A percentile compares a stretch with the other conserved stretches of the same genome.
These are phyloP conservation scores for Dynastes tityus DNA, from an alignment of 2,888 invertebrate genomes.

Conservation along the genomic window DNA sequence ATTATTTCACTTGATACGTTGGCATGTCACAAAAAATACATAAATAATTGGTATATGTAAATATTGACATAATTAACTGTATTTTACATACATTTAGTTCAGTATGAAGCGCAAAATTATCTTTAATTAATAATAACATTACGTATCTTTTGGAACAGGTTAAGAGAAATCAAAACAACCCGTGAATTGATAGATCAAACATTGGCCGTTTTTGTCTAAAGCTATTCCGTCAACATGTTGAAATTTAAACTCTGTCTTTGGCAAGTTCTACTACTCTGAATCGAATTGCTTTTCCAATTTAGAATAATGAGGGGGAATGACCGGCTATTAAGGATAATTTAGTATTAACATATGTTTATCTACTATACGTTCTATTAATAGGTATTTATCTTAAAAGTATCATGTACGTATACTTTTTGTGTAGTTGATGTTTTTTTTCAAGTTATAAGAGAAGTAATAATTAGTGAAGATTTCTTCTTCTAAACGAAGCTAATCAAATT, in stretches of 20 bases:
- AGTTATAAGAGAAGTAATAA: too few relatives aligned
- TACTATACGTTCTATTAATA: constrained; percentile 1
- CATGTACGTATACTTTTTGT: neutral
- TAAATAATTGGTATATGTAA: neutral
- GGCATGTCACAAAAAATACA: too few relatives aligned
- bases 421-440: too few relatives aligned
- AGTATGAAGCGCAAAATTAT: too few relatives aligned
- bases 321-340: constrained; percentile 12
- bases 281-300: neutral
- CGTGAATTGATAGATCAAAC: too few relatives aligned
- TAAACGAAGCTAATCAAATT: too few relatives aligned
- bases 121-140: too few relatives aligned
- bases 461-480: too few relatives aligned
- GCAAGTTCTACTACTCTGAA: neutral
- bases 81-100: neutral
- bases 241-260: too few relatives aligned
- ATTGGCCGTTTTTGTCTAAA: neutral
- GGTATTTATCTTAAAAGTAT: neutral
- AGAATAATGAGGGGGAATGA: constrained; percentile 19
- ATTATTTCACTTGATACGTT: too few relatives aligned
- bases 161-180: too few relatives aligned
- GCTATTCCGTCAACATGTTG: neutral
- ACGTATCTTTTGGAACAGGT: too few relatives aligned
- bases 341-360: constrained; percentile 8
- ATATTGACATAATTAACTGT: neutral